Percentiles rank a stretch among this genome's conserved stretches.
Conservation (phyloP, 2,113 vertebrate species). For the Verasper variegatus region DNA sequence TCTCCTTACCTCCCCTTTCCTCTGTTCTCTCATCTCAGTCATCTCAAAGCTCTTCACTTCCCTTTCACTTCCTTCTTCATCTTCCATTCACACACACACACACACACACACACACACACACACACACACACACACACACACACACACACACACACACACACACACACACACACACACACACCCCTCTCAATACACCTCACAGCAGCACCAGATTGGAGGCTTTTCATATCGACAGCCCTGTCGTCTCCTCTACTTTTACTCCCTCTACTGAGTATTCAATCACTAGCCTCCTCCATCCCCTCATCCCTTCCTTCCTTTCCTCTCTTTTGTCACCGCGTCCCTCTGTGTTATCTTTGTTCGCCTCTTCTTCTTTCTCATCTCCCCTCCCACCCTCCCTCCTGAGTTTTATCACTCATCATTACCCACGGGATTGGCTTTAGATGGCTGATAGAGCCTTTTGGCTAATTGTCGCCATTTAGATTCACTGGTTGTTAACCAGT, state of each 20-base stretch:
- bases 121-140: conserved; percentile 5
- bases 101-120: conserved; percentile 11
- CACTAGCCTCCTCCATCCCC: conserved; percentile 26
- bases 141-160: conserved; percentile 2
- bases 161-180: conserved; percentile 4
- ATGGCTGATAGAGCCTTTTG: conserved; percentile 81
- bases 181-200: conserved; percentile 37
- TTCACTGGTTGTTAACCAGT: conserved; percentile 82
- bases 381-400: conserved; percentile 27
- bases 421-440: conserved; percentile 81
- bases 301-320: neutral
- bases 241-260: conserved; percentile 32
- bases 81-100: conserved; percentile 13
- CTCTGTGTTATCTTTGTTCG: conserved; percentile 52
- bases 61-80: conserved; percentile 67
- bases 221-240: conserved; percentile 61
- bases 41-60: conserved; percentile 71
- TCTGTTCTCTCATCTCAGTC: conserved; percentile 60
- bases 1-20: conserved; percentile 53
- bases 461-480: conserved; percentile 86
- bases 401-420: conserved; percentile 83
- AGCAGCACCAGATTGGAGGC: conserved; percentile 56
- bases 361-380: conserved; percentile 37
- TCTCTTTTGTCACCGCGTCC: conserved; percentile 4
- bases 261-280: conserved; percentile 40